Evolutionary conservation across 2,888 invertebrate genomes (phyloP).

Genomic region (Xylocampa areola): DNA sequence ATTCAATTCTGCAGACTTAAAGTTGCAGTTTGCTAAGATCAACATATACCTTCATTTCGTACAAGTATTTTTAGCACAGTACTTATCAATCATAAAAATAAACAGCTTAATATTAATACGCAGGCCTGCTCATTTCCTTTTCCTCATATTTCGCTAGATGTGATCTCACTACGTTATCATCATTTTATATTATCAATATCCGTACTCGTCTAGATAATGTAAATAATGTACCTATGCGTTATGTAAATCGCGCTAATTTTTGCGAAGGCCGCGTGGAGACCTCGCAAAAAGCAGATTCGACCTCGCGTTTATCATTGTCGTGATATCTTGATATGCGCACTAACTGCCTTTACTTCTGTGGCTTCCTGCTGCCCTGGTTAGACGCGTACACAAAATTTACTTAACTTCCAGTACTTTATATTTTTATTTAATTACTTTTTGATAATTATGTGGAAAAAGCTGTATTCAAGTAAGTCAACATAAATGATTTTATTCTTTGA

Average conservation of each 20-base stretch:
- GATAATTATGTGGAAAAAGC: constrained; percentile 70
- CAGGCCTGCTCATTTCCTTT: constrained; percentile 68
- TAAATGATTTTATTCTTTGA: constrained; percentile 31
- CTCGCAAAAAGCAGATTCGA: constrained; percentile 83
- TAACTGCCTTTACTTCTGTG: constrained; percentile 74
- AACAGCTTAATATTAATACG: constrained; percentile 19
- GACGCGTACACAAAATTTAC: constrained; percentile 57
- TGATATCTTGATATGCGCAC: constrained; percentile 84
- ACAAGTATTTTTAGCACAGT: background rate
- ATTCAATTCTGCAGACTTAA: too few relatives aligned
- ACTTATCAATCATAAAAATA: constrained; percentile 8
- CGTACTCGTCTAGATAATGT: constrained; percentile 68
- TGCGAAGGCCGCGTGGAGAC: constrained; percentile 80
- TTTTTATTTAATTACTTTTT: constrained; percentile 19
- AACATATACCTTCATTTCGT: too few relatives aligned
- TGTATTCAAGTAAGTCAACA: constrained; percentile 69
- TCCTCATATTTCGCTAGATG: constrained; percentile 59
- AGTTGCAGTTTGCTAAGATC: too few relatives aligned
- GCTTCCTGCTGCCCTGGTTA: constrained; percentile 66
- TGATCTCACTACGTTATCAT: constrained; percentile 76
- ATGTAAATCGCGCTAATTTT: constrained; percentile 87
- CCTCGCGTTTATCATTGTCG: constrained; percentile 85
- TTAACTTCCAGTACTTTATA: constrained; percentile 25
- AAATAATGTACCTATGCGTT: constrained; percentile 72
- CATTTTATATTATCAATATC: constrained; percentile 71